Base-by-base conservation (phyloP, 37 sponge, comb jelly and placozoan genomes). In the Corticium candelabrum region DNA sequence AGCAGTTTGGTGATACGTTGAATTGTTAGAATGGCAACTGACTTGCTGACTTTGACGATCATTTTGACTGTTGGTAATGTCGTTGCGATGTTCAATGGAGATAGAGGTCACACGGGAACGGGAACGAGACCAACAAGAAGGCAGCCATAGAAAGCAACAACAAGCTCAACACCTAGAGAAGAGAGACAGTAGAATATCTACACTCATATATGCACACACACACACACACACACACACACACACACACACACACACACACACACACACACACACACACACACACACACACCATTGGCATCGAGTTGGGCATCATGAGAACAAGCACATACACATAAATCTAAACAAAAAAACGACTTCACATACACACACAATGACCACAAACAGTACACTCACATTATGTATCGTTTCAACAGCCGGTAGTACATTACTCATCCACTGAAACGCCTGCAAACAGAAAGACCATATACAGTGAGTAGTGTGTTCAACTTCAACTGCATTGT, bases 131-230 rank as follows among this genome's bases (percentile, higher is more conserved):
- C 96, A 39, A 86, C 78, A 76, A 83, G 89, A 34, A 97, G 84
- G 74, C 94, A 97, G 34, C 84, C 98, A 74, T 89, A 94, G 80
- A 97, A 94, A 38, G 92, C 87, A 2, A 78, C 85, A 0, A 97
- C 87, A 37, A 97, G 85, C 38, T 97, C 98, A 3, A 95, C 4
- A 35, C 86, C 85, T 81, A 29, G 32, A 82, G n/a, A 74, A 32
- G 29, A 2, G 1, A 74, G 1, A 1, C 29, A 71, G 11, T 31
- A 71, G 21, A 11, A 71, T 7, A 7, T 71, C 33, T 11, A 50
- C 11, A 50, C 11, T 50, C 11, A 50, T 27, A 50, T 50, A 50
- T n/a, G n/a, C n/a, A 31, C 37, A 77, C n/a, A n/a, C n/a, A n/a
- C n/a, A n/a, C n/a, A n/a, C n/a, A n/a, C n/a, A n/a, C n/a, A n/a